These are phyloP conservation scores for Coptodon rendalli DNA, from an alignment of 2,113 vertebrate genomes.

Conservation along the genomic window DNA sequence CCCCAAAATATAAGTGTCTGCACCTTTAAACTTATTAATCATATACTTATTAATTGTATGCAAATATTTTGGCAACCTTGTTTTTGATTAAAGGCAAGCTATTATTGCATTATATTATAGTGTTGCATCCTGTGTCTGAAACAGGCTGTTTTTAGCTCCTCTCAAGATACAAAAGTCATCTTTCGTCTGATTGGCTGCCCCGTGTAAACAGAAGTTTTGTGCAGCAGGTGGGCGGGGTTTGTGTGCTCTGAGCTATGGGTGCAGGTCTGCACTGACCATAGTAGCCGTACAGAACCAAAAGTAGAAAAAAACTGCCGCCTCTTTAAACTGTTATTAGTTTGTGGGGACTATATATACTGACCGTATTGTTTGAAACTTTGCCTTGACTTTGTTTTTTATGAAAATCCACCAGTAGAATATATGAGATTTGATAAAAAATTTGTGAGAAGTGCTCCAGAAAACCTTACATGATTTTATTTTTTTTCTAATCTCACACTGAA, in stretches of 20 bases:
- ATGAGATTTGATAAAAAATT: neutral
- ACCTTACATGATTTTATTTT: neutral
- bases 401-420: neutral
- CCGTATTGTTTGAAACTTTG: neutral
- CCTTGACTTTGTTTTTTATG: neutral
- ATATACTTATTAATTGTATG: neutral
- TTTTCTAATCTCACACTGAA: neutral
- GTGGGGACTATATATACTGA: neutral
- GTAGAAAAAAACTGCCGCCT: neutral
- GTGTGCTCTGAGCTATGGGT: neutral
- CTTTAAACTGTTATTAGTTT: neutral
- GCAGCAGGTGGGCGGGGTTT: neutral
- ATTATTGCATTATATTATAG: neutral
- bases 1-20: neutral
- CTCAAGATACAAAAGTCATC: neutral
- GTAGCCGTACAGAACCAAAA: neutral
- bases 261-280: neutral
- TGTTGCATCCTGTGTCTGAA: neutral
- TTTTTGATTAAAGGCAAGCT: neutral
- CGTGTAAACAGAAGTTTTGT: neutral
- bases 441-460: neutral
- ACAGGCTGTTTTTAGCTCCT: neutral
- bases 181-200: neutral
- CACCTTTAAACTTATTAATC: neutral
- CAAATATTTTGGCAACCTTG: neutral